These are phyloP conservation scores for Eupithecia subfuscata DNA, from an alignment of 2,888 invertebrate genomes.

Conservation along the genomic window DNA sequence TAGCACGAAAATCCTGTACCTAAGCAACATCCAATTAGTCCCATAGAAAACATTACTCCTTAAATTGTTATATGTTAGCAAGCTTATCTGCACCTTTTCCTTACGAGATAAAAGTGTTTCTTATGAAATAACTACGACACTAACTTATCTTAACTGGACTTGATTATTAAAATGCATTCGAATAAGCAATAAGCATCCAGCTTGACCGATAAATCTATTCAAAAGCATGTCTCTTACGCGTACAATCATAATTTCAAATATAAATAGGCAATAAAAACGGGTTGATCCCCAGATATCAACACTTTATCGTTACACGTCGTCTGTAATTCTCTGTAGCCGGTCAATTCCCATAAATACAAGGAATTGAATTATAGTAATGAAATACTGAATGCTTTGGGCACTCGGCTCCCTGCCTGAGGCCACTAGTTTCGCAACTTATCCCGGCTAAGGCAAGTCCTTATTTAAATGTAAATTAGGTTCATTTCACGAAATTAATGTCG, in stretches of 20 bases:
- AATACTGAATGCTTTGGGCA: slow-evolving; percentile 80
- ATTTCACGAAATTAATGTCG: slow-evolving; percentile 94
- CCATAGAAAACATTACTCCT: background rate
- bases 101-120: background rate
- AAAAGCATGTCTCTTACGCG: background rate
- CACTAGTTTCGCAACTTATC: slow-evolving; percentile 84
- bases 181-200: background rate
- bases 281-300: slow-evolving; percentile 5
- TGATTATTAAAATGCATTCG: background rate
- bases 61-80: background rate
- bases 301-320: slow-evolving; percentile 2
- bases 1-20: background rate
- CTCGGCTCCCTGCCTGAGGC: slow-evolving; percentile 71
- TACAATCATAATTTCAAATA: slow-evolving; percentile 11
- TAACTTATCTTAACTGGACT: background rate
- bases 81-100: background rate
- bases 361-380: slow-evolving; percentile 84
- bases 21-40: background rate
- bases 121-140: background rate
- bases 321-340: slow-evolving; percentile 10
- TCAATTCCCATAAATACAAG: slow-evolving; percentile 58
- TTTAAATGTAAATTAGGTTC: slow-evolving; percentile 96
- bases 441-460: slow-evolving; percentile 87
- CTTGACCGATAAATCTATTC: background rate
- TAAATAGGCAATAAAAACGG: slow-evolving; percentile 8